Evolutionary conservation across 1,140 invertebrate species (phyloP), one percentile per base, ranked within the genome.

Genomic region (Eciton burchellii): DNA sequence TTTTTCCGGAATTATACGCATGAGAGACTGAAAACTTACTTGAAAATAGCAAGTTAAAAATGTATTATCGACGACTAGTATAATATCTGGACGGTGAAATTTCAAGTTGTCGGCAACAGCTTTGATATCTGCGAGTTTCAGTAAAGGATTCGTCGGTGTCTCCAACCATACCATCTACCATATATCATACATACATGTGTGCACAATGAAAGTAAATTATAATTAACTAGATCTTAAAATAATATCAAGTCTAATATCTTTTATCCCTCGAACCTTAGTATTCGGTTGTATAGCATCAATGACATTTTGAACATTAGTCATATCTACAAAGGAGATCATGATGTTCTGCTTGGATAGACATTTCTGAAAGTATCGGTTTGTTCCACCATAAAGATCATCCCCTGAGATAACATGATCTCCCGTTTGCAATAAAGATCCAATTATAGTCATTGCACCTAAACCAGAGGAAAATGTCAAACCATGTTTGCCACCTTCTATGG

Each of bases 301-400:
- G 14, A 99, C 89, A 83, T 96, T 95, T 54, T 96, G 94, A 11
- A 95, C 74, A 86, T 97, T 94, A 8, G 96, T 96, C 66, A 97
- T 95, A 94, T 99, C 98, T n/a, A 98, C 96, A 93, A 99, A 98
- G 1, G 96, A 95, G 19, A 95, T 92, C 56, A 16, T 57, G 11
- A 99, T 95, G 16, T 96, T 96, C 84, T 97, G 94, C 84, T 96
- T 96, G 0, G 94, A 84, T 4, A 95, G 95, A 24, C 97, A 96
- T 89, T 95, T 94, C 86, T 91, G 88, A 62, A 96, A 95, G 19
- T 95, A 94, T 87, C 97, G 94, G 85, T 96, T 96, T 3, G 98
- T 99, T 16, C 98, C 99, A 72, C 99, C 99, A 92, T 99, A 99
- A 8, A 99, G 94, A 94, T 99, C 99, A 94, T 99, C 98, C 83